Evolutionary conservation across 2,888 invertebrate genomes (phyloP).

Genomic region (Zhengitettix transpicula): DNA sequence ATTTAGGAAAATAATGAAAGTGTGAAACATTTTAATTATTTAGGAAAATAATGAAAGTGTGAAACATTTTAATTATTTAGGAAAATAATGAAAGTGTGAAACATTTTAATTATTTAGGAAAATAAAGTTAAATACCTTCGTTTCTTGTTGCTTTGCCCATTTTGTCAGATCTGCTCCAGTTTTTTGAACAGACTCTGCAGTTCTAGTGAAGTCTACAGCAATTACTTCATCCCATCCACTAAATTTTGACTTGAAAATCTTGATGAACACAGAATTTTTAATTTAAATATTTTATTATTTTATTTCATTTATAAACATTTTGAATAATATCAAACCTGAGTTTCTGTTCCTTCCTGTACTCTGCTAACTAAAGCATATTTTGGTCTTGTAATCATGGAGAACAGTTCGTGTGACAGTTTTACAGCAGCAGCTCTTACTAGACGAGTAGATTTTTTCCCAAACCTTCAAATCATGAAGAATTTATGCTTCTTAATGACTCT

Average conservation of each 20-base stretch:
- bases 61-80: not conserved
- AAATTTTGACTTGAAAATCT: conserved; percentile 95
- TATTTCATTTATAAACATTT: not conserved
- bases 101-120: not conserved
- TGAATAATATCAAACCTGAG: conserved; percentile 37
- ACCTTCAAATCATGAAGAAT: conserved; percentile 35
- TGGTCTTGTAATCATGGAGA: conserved; percentile 83
- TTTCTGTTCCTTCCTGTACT: conserved; percentile 81
- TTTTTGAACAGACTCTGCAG: conserved; percentile 89
- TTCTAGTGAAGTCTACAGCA: conserved; percentile 95
- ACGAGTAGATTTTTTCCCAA: conserved; percentile 93
- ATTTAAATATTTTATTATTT: not conserved
- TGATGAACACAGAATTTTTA: conserved; percentile 1
- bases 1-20: not conserved
- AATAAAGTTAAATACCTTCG: conserved; percentile 34
- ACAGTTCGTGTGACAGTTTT: conserved; percentile 90
- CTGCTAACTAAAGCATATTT: conserved; percentile 75
- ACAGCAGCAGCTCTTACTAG: conserved; percentile 89
- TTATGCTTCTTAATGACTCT: too few species aligned
- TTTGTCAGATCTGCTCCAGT: conserved; percentile 90
- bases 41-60: conserved; percentile 1
- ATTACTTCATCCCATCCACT: conserved; percentile 97
- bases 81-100: conserved; percentile 1
- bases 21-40: not conserved
- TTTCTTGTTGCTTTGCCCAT: conserved; percentile 80